Evolutionary conservation across 2,113 vertebrate genomes (phyloP), one percentile per base, ranked within the genome.

Genomic region (Myotis davidii): DNA sequence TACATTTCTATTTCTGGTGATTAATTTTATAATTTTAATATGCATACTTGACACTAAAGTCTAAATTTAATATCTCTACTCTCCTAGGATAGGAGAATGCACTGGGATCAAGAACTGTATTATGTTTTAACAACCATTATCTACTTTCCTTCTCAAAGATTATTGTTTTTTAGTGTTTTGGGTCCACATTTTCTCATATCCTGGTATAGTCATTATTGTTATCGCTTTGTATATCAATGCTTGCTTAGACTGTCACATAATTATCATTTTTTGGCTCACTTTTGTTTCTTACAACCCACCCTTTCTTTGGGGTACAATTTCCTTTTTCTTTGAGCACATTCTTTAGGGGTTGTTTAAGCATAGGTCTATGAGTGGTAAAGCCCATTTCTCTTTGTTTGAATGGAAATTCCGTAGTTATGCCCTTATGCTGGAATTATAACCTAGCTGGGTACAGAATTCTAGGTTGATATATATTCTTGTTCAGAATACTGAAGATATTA

Each of bases 11-110:
- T 37, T 81, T 81, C 9, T 12, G 9, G 50, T 81, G 45, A 8
- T 94, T 76, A 79, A 14, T 81, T 86, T 90, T 72, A 92, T 5
- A 78, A n/a, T 84, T 93, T 92, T 85, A 88, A 83, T 76, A 64
- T 76, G 42, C 32, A 94, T 6, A 52, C 6, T 42, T 93, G 42
- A 73, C 27, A 50, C 12, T 93, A 32, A 91, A 86, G 42, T 65
- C 54, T 87, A 37, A 21, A 76, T 34, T 91, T 69, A 32, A 48
- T 72, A 59, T 76, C 45, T 89, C 23, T 73, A 23, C 67, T 70
- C 16, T 82, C 74, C 17, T 64, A 17, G 21, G 6, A 37, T 79
- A 32, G 6, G 1, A 69, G 52, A 56, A 89, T 61, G 16, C n/a
- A 3, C 27, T 50, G 2, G 13, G 10, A 10, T 10, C 50, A 79